Base-by-base conservation (phyloP, 2,888 invertebrate genomes). In the Taenaris catops region DNA sequence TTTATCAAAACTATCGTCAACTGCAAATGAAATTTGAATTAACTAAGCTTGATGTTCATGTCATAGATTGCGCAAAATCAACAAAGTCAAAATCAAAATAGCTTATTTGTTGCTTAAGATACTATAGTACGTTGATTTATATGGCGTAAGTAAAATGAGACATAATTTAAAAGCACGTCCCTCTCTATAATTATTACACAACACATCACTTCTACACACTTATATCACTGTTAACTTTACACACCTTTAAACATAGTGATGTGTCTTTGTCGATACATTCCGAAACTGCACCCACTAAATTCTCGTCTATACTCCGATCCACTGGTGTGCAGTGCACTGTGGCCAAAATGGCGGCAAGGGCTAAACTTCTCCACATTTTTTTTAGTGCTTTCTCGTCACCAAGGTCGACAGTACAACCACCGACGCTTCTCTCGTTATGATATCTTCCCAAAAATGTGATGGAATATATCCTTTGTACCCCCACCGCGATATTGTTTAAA, bases 181-280 rank as follows among this genome's bases (percentile, higher is more conserved):
- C n/a, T n/a, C n/a, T n/a, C n/a, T n/a, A n/a, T n/a, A 23, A 20
- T 8, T 16, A 21, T 21, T 11, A 19, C 36, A 29, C 29, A 29
- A 34, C 57, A 60, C 63, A 58, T 55, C 63, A 68, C 58, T 41
- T 16, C 4, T 17, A 33, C 23, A 31, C 44, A 25, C 29, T 29
- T 19, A 18, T 26, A 31, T 53, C 67, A 69, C 62, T 55, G 61
- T 46, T 81, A n/a, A n/a, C n/a, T n/a, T n/a, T n/a, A n/a, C n/a
- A n/a, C 83, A 91, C 91, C 88, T 91, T 91, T 35, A 91, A 65
- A 63, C 91, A 91, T 59, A 90, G 63, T 10, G 88, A 71, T 11
- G 91, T 79, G 56, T 89, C 89, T 53, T 76, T 88, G 42, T 88
- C 86, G 25, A 90, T 84, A 53, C 91, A 91, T 55, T 89, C 89